Percentiles rank a stretch among this genome's conserved stretches.
Conservation (phyloP, 2,797 vertebrate species). For the Pseudochirops corinnae region DNA sequence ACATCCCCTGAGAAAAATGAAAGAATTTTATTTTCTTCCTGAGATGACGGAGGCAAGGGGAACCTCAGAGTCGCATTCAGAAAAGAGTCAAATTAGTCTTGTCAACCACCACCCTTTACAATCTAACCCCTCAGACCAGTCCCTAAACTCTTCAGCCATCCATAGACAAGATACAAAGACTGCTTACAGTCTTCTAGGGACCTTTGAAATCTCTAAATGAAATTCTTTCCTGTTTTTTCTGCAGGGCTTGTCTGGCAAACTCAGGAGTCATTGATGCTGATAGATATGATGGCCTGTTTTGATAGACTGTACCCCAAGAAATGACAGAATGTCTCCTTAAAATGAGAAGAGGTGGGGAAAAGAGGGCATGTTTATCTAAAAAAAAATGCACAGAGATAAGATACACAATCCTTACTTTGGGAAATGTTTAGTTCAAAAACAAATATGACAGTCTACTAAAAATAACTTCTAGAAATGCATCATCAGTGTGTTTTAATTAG, state of each 20-base stretch:
- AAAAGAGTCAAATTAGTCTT: not conserved
- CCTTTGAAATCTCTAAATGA: not conserved
- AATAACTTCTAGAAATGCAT: not conserved
- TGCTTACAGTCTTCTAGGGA: not conserved
- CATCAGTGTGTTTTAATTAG: not conserved
- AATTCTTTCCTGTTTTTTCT: not conserved
- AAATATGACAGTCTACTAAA: not conserved
- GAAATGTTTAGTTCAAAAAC: not conserved
- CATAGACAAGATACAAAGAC: not conserved
- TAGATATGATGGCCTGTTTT: not conserved
- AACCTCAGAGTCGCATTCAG: not conserved
- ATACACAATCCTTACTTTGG: not conserved
- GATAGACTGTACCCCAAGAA: not conserved
- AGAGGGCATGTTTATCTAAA: not conserved
- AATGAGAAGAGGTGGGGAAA: not conserved
- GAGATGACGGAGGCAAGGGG: not conserved
- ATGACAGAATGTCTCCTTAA: not conserved
- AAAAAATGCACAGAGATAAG: not conserved
- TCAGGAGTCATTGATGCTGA: not conserved
- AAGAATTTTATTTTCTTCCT: not conserved
- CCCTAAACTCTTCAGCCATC: not conserved
- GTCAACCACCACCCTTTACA: not conserved
- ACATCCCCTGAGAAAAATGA: not conserved
- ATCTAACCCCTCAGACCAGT: not conserved
- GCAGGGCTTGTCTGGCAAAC: not conserved